Base-by-base conservation (phyloP, 1,140 invertebrate genomes). In the Acromyrmex echinatior region DNA sequence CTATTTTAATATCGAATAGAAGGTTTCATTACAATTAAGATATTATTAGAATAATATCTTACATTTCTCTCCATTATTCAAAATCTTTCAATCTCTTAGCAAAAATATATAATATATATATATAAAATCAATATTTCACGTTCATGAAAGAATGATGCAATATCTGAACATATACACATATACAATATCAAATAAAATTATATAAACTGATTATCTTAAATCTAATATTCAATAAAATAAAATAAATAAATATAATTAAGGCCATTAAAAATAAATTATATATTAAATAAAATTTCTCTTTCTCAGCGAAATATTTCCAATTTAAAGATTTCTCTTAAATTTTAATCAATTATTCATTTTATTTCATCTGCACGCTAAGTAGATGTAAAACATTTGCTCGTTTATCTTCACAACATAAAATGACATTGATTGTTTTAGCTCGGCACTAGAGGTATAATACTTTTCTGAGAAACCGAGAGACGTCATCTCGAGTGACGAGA, bases 381-480 rank as follows among this genome's bases (percentile, higher is more conserved):
- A 51, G 16, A 7, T 56, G 9, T 6, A 73, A 10, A 63, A 62
- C 6, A 58, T 74, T 73, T 10, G 35, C 25, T 73, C n/a, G 25
- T 74, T 56, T 51, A 49, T 62, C 31, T 51, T 1, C 35, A 16
- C 49, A 4, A 16, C 49, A 7, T 2, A 28, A 71, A 82, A 21
- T 21, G 70, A 82, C 39, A 18, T 73, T 82, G 56, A 84, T 82
- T 62, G 68, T 82, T 58, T 82, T 53, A 14, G 31, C n/a, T 70
- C 9, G 1, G 7, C 28, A 39, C 28, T 60, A 62, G 14, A 28
- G 18, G 18, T 73, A 31, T 74, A 74, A 76, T 35, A 12, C 53
- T 35, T 49, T 45, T 51, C 18, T 7, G 56, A 28, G 39, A 74
- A 39, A 73, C 35, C 12, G 35, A 68, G 66, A 70, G 39, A 70